Conservation (phyloP, 2,888 invertebrate genomes). For the Tenthredo scrophulariae region DNA sequence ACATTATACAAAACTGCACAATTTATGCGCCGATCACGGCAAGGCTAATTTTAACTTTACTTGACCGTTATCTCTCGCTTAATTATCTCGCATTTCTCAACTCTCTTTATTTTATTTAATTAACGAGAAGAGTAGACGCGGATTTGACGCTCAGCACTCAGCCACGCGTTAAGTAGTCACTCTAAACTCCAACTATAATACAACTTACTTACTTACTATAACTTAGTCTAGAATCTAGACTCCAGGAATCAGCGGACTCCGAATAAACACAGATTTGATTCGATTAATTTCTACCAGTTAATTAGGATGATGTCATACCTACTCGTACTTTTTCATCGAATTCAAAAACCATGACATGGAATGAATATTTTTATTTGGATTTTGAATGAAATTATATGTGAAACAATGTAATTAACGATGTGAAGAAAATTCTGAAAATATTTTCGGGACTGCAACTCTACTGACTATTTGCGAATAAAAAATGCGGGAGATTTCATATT, state of each 20-base stretch:
- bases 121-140: not conserved
- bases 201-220: not conserved
- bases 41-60: not conserved
- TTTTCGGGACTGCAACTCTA: not conserved
- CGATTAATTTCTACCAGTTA: not conserved
- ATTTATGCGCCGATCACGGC: not conserved
- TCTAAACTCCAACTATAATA: not conserved
- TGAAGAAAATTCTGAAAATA: not conserved
- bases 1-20: not conserved
- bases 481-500: not conserved
- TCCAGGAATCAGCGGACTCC: not conserved
- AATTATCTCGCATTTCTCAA: slow-evolving; percentile 33
- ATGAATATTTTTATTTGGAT: too few relatives aligned
- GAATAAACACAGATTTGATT: slow-evolving; percentile 15
- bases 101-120: slow-evolving; percentile 30
- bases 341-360: too few relatives aligned
- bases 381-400: too few relatives aligned
- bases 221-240: not conserved
- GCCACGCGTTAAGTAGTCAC: slow-evolving; percentile 24
- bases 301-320: not conserved
- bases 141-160: slow-evolving; percentile 28
- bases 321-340: not conserved
- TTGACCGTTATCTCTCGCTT: slow-evolving; percentile 1
- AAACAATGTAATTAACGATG: not conserved
- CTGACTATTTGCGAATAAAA: not conserved